A percentile compares a stretch with the other conserved stretches of the same genome.
Evolutionary conservation across 2,888 invertebrate species (phyloP).

Genomic region (Plebejus melissa): DNA sequence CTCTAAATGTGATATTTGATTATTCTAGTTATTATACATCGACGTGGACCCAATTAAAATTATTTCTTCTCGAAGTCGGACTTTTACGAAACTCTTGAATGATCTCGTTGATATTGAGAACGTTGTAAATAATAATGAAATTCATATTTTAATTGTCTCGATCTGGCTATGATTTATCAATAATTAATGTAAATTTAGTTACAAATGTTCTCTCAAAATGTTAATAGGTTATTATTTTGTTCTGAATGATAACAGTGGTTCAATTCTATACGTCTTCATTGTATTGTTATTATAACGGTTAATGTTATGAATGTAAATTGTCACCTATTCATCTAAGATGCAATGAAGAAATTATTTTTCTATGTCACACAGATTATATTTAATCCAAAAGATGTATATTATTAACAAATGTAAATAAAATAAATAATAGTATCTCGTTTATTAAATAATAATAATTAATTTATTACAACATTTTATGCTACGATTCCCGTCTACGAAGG

Average conservation of each 20-base stretch:
- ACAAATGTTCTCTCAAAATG: too few species aligned
- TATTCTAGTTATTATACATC: background rate
- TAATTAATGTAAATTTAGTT: background rate
- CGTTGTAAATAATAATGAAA: background rate
- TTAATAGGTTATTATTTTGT: too few species aligned
- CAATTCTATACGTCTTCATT: too few species aligned
- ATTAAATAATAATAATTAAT: background rate
- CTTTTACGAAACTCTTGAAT: background rate
- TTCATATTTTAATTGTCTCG: background rate
- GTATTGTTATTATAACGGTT: too few species aligned
- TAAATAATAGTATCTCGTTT: too few species aligned
- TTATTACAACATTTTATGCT: background rate
- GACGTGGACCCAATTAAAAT: conserved; percentile 2
- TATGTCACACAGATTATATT: too few species aligned
- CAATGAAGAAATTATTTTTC: too few species aligned
- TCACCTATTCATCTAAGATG: too few species aligned
- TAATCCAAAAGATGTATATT: too few species aligned
- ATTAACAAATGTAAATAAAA: too few species aligned
- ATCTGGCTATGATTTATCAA: background rate
- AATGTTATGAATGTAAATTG: too few species aligned
- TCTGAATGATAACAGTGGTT: too few species aligned
- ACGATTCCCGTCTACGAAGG: background rate
- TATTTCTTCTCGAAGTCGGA: background rate
- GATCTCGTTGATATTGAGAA: background rate
- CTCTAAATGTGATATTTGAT: background rate